Conservation (phyloP, 1,140 invertebrate species). For the Telenomus remus region DNA sequence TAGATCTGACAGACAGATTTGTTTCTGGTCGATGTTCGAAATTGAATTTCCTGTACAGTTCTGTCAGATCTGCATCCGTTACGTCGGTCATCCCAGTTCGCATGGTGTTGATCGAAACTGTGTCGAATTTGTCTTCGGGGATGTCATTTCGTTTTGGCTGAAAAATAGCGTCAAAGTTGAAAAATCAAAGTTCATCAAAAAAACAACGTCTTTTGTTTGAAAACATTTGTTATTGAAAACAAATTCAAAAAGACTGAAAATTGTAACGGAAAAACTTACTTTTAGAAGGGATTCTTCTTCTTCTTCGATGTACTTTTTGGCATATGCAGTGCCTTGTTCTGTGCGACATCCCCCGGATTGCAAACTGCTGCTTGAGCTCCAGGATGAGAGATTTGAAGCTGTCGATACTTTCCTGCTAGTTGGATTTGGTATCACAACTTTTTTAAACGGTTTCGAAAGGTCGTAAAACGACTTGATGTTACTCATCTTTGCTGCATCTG, state of each 20-base stretch:
- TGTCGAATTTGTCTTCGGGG: slow-evolving; percentile 47
- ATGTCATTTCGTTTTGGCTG: slow-evolving; percentile 14
- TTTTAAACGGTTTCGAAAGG: slow-evolving; percentile 50
- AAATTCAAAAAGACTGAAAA: too few species aligned
- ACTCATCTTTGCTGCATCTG: slow-evolving; percentile 8
- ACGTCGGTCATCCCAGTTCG: slow-evolving; percentile 25
- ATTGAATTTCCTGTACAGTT: slow-evolving; percentile 66
- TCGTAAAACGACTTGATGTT: slow-evolving; percentile 35
- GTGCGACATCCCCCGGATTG: not conserved
- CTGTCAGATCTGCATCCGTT: slow-evolving; percentile 46
- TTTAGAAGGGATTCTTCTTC: slow-evolving; percentile 61
- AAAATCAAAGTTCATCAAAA: slow-evolving; percentile 8
- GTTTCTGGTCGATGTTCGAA: slow-evolving; percentile 58
- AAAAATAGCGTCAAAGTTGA: slow-evolving; percentile 14
- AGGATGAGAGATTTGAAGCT: slow-evolving; percentile 1
- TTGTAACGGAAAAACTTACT: too few species aligned
- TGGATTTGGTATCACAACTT: slow-evolving; percentile 10
- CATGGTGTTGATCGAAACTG: slow-evolving; percentile 63
- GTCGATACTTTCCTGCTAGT: slow-evolving; percentile 5
- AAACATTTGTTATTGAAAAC: too few species aligned
- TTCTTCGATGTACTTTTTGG: slow-evolving; percentile 60
- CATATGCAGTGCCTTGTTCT: slow-evolving; percentile 59
- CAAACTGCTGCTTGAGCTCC: not conserved
- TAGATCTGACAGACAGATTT: slow-evolving; percentile 38
- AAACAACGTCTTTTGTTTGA: too few species aligned